Conservation (phyloP, 2,797 vertebrate species). For the Lithobates sylvaticus region DNA sequence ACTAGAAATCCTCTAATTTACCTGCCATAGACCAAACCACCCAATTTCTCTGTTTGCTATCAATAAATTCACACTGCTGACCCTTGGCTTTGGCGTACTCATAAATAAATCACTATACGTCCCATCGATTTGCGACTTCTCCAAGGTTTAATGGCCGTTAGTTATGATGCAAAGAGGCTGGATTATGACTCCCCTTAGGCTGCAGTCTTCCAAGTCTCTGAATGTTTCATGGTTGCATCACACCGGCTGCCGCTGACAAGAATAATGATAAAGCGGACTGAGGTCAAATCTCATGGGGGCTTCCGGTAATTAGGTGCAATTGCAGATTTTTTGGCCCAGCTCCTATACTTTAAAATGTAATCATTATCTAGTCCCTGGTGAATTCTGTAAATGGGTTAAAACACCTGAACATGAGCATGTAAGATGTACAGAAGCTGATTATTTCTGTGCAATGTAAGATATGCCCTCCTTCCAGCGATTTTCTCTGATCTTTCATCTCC, state of each 20-base stretch:
- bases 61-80: conserved; percentile 45
- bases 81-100: conserved; percentile 62
- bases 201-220: conserved; percentile 67
- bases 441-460: conserved; percentile 1
- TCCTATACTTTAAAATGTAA: conserved; percentile 4
- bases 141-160: conserved; percentile 63
- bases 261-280: conserved; percentile 22
- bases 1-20: neutral
- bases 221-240: conserved; percentile 65
- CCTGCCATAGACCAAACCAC: neutral
- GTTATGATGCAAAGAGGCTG: conserved; percentile 67
- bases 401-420: conserved; percentile 18
- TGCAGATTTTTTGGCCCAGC: conserved; percentile 25
- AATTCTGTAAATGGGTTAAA: conserved; percentile 23
- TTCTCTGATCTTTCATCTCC: conserved; percentile 35
- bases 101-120: conserved; percentile 66
- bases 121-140: conserved; percentile 62
- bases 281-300: conserved; percentile 11
- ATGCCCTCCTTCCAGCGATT: neutral
- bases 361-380: neutral
- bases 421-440: conserved; percentile 22
- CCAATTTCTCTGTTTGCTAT: conserved; percentile 42
- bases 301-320: conserved; percentile 41
- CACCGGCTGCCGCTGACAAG: conserved; percentile 20
- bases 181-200: conserved; percentile 64